Percentiles rank a stretch among this genome's conserved stretches.
Conservation (phyloP, 2,113 vertebrate genomes). For the Proterorhinus semilunaris region DNA sequence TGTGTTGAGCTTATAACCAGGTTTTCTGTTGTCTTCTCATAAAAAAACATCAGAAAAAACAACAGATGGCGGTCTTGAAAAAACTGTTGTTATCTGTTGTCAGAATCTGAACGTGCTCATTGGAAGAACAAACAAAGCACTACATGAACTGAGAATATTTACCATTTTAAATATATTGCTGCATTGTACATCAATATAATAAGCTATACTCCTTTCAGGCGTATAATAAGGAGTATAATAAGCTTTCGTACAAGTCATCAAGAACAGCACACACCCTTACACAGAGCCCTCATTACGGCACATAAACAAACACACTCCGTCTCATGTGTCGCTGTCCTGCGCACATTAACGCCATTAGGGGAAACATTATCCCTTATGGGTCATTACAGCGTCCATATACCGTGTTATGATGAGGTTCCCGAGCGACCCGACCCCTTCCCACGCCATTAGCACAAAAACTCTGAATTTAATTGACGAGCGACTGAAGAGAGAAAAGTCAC, state of each 20-base stretch:
- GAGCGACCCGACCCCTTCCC: conserved; percentile 26
- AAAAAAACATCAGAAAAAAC: no score
- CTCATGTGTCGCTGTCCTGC: conserved; percentile 5
- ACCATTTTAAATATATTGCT: no score
- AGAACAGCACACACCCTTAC: neutral
- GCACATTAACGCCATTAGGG: conserved; percentile 50
- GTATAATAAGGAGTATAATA: no score
- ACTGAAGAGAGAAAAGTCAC: conserved; percentile 4
- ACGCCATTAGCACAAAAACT: conserved; percentile 18
- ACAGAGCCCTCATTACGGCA: neutral
- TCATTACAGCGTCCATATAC: conserved; percentile 32
- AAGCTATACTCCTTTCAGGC: neutral
- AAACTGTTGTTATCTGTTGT: no score
- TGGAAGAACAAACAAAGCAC: no score
- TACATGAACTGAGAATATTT: no score
- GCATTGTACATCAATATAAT: neutral
- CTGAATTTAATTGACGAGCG: conserved; percentile 10
- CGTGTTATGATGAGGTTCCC: conserved; percentile 9
- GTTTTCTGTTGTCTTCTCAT: no score
- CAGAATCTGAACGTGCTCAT: no score
- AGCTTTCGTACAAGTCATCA: neutral
- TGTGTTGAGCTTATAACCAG: no score
- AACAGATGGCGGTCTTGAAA: no score
- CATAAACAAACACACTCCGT: neutral
- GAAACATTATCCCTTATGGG: conserved; percentile 40